Base-by-base conservation (phyloP, 1,140 invertebrate genomes). In the Drosophila carrolli region DNA sequence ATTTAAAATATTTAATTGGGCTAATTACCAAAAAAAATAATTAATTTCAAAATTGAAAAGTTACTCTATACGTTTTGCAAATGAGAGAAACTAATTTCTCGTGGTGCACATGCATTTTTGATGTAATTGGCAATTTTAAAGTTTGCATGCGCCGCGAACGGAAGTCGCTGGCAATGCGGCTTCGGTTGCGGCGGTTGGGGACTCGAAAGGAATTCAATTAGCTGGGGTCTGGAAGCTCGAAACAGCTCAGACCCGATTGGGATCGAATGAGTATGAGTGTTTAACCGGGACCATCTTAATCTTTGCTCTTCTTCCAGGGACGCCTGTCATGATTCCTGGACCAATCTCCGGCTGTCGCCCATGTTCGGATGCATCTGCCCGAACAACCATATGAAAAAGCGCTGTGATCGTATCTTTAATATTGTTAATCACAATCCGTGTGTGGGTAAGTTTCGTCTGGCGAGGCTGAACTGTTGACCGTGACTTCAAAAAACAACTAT, bases 291-390 rank as follows among this genome's bases (percentile, higher is more conserved):
- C 19, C 37, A 46, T 38, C 40, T 53, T 38, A 8, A 8, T 38
- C 23, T 23, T 23, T 23, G 38, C 47, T 65, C 27, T 79, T 41
- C 58, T 93, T 93, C 38, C 94, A 98, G 97, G 92, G 96, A 96
- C 53, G 93, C 95, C 44, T 98, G 97, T 81, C 96, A 96, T 81
- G 96, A 97, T 79, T 95, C 96, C 6, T 97, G 97, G 97, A 95
- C 95, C 53, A 96, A 96, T 81, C 93, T 97, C 23, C 94, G 96
- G 44, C 92, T 96, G 56, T 97, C 97, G 10, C 97, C 96, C 3
- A 96, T 98, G 94, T 98, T 97, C 92, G 97, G 97, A 11, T 97
- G 97, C 93, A 97, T 97, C 76, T 97, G 97, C 92, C 97, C 97
- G 54, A 97, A 96, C 90, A 97, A 96, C 80, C 95, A 97, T 92